These are phyloP conservation scores for Cartodere bifasciata DNA, from an alignment of 2,888 invertebrate genomes.

Conservation along the genomic window DNA sequence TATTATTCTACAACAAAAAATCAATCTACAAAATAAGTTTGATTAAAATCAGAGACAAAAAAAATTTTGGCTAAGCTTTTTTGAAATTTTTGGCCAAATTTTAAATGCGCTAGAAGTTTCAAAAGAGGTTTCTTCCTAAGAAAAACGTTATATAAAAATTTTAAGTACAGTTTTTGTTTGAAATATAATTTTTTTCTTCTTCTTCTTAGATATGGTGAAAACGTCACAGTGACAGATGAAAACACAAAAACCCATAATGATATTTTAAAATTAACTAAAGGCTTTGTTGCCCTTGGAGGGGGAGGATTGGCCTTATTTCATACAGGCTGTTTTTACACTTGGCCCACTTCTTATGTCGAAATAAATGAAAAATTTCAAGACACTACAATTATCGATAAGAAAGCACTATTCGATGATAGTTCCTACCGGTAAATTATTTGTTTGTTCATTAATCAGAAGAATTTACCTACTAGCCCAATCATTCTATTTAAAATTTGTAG, in stretches of 20 bases:
- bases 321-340: slow-evolving; percentile 79
- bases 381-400: slow-evolving; percentile 52
- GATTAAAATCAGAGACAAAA: too few relatives aligned
- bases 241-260: slow-evolving; percentile 55
- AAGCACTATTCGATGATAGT: slow-evolving; percentile 78
- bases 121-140: too few relatives aligned
- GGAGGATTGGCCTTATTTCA: slow-evolving; percentile 88
- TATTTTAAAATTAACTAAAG: slow-evolving; percentile 55
- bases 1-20: too few relatives aligned
- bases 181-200: not conserved
- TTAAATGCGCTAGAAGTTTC: too few relatives aligned
- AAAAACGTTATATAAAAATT: not conserved
- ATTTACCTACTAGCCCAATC: too few relatives aligned
- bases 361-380: slow-evolving; percentile 48
- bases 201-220: slow-evolving; percentile 26
- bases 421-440: slow-evolving; percentile 65
- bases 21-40: too few relatives aligned
- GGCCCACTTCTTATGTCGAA: slow-evolving; percentile 64
- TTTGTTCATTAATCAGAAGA: too few relatives aligned
- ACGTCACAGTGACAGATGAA: slow-evolving; percentile 56
- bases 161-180: not conserved
- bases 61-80: too few relatives aligned
- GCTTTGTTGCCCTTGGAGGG: slow-evolving; percentile 82
- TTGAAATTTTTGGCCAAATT: too few relatives aligned
- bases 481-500: too few relatives aligned